Evolutionary conservation across 2,797 vertebrate species (phyloP).

Genomic region (Delichon dasypus): DNA sequence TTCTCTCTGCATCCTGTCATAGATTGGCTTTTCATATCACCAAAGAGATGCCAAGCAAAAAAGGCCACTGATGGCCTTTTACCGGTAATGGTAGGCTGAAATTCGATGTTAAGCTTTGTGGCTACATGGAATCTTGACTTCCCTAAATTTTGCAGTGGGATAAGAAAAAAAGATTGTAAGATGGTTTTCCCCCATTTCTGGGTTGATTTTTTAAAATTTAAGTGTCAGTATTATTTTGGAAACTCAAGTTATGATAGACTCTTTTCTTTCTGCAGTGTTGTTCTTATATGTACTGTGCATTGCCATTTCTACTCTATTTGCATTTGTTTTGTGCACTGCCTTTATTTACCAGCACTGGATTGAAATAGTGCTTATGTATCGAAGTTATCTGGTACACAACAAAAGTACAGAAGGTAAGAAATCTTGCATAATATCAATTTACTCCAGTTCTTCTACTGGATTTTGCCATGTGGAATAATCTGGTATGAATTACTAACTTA

Average conservation of each 20-base stretch:
- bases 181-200: background rate
- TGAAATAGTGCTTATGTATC: conserved; percentile 83
- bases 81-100: background rate
- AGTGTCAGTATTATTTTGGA: background rate
- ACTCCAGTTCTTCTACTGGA: background rate
- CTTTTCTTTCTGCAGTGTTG: conserved; percentile 54
- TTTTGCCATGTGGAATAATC: background rate
- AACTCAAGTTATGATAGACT: background rate
- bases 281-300: conserved; percentile 58
- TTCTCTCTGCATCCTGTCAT: background rate
- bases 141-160: background rate
- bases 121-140: background rate
- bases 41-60: background rate
- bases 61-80: background rate
- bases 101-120: background rate
- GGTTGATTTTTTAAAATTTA: background rate
- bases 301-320: conserved; percentile 58
- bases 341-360: conserved; percentile 79
- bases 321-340: conserved; percentile 47
- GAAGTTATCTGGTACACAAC: conserved; percentile 68
- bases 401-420: conserved; percentile 75
- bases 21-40: background rate
- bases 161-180: background rate
- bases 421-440: background rate
- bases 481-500: background rate